Evolutionary conservation across 2,797 vertebrate species (phyloP).

Genomic region (Rallus crepitans): DNA sequence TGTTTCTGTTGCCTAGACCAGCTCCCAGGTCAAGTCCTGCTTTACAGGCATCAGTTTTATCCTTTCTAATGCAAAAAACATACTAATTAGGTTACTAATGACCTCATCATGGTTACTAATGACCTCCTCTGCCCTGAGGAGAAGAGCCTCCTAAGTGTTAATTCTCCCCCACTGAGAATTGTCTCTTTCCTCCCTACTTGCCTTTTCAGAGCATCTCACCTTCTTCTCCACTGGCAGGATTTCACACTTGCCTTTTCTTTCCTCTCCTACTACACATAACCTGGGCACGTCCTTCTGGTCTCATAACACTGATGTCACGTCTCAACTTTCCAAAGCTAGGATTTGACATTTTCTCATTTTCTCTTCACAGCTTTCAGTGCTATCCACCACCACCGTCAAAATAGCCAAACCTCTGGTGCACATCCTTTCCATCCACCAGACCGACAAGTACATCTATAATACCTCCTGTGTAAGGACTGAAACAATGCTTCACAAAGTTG

Average conservation of each 20-base stretch:
- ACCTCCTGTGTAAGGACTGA: neutral
- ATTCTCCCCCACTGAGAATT: neutral
- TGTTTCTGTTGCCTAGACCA: neutral
- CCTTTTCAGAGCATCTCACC: neutral
- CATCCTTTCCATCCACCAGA: neutral
- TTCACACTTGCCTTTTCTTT: neutral
- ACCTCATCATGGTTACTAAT: neutral
- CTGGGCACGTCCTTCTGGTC: neutral
- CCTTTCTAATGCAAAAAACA: neutral
- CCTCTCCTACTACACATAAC: neutral
- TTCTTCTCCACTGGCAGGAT: neutral
- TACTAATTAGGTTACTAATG: neutral
- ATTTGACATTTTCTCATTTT: neutral
- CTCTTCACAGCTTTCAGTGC: slow-evolving; percentile 10
- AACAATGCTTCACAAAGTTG: neutral
- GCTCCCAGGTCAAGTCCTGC: neutral
- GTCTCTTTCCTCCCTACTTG: neutral
- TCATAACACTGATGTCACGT: fast-evolving
- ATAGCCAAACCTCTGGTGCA: neutral
- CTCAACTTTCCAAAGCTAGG: neutral
- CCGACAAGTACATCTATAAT: neutral
- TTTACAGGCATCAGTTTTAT: neutral
- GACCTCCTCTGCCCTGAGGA: neutral
- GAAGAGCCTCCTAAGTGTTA: neutral
- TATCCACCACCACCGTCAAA: slow-evolving; percentile 1